Evolutionary conservation across 2,888 invertebrate genomes (phyloP), one percentile per base, ranked within the genome.

Genomic region (Dendrolimus houi): DNA sequence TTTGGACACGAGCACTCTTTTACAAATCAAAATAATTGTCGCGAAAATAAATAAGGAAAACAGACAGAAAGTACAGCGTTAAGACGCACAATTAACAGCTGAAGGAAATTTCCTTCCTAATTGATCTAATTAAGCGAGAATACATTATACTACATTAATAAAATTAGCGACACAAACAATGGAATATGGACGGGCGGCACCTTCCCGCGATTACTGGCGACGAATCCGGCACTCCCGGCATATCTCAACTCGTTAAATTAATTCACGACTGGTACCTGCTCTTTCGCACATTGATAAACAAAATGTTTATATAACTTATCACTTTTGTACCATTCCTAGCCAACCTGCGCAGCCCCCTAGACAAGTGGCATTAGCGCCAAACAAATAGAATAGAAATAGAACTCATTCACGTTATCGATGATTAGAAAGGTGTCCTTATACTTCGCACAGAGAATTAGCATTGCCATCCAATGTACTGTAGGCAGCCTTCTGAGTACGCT

Each of bases 211-310:
- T 69, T 72, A 67, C 59, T 54, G 57, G 62, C 29, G 41, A 12
- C 57, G 42, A 53, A 64, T 63, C 60, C 60, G 61, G 60, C 60
- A 41, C 52, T 41, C 53, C 47, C 41, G 54, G 54, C 54, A 17
- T 56, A 54, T 58, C 61, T 62, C 64, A 64, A 64, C 65, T 66
- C 68, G 68, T 76, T 74, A 72, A 69, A 71, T 70, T 70, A 75
- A 73, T 74, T 66, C 65, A 56, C 52, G 66, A 57, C 69, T 71
- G 67, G 69, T 71, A 73, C 67, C 68, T 72, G 69, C 64, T 64
- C 59, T 69, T 67, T 68, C 62, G 62, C 57, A 47, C 47, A 47
- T 47, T 47, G 47, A 9, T 9, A 47, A 47, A 47, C 12, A 47
- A 9, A 47, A 47, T 9, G 47, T 47, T 47, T 47, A 47, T 47